Evolutionary conservation across 2,797 vertebrate genomes (phyloP), one percentile per base, ranked within the genome.

Genomic region (Thaleichthys pacificus): DNA sequence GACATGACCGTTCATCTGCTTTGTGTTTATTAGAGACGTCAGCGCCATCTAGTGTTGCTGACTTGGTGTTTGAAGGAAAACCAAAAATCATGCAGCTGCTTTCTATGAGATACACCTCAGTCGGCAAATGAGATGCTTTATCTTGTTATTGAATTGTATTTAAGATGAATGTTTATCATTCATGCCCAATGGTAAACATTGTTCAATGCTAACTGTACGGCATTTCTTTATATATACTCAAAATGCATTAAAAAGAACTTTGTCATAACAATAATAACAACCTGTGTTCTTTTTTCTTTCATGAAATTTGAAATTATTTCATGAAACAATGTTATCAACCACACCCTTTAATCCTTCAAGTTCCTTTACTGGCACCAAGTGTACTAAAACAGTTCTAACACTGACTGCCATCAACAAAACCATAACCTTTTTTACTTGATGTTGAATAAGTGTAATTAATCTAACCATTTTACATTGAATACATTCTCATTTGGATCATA

Each of bases 41-140:
- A 47, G 9, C 42, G 42, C 42, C 42, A 47, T 14, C 42, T 47
- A 47, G 42, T 47, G 42, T 14, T 14, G 42, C 11, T 47, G 11
- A 47, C 42, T 11, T 35, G 32, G 32, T 8, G 8, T 35, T 35
- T 9, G 3, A 60, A 21, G 21, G 57, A 60, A 60, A 21, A 24
- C 21, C 57, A 60, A 24, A 60, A 11, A 61, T 30, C 15, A 7
- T 22, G 32, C 32, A 38, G n/a, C n/a, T 42, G 15, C 61, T 28
- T 63, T 63, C 17, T 38, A 17, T 79, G 77, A 68, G n/a, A 38
- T 60, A 71, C 24, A 17, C 21, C 15, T 49, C 17, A 60, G n/a
- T 28, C 38, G 9, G n/a, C n/a, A 22, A 21, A n/a, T n/a, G 1
- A 64, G n/a, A 12, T 47, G 66, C 30, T 26, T 54, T 6, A 17